Conservation (phyloP, 30 jellyfish, hydroid and myxozoan species). For the Turritopsis dohrnii region DNA sequence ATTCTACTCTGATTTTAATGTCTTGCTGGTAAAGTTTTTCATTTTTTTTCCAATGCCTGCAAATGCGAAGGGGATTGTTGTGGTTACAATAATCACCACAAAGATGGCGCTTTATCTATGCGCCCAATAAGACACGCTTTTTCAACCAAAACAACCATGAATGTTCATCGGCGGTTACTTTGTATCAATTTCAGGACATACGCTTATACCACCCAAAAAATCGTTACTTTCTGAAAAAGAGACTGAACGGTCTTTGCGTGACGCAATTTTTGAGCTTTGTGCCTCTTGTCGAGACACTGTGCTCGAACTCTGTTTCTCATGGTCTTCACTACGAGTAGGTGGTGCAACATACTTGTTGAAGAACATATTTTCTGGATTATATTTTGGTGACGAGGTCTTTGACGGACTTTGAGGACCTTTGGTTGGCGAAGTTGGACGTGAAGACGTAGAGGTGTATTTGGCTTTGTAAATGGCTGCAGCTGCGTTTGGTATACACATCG, state of each 20-base stretch:
- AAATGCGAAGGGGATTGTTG: too few species aligned
- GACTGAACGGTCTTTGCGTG: not conserved
- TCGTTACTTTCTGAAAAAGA: not conserved
- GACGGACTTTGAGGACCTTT: not conserved
- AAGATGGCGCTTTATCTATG: too few species aligned
- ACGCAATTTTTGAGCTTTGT: not conserved
- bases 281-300: not conserved
- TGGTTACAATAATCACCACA: too few species aligned
- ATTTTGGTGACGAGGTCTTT: not conserved
- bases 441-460: not conserved
- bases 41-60: too few species aligned
- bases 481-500: not conserved
- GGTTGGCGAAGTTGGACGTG: not conserved
- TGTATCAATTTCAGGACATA: not conserved
- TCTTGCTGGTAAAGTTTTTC: too few species aligned
- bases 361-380: not conserved
- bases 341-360: not conserved
- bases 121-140: too few species aligned
- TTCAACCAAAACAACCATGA: not conserved
- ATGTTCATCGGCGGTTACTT: not conserved
- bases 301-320: too few species aligned
- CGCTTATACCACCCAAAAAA: not conserved
- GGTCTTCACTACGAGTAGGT: not conserved
- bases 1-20: too few species aligned
- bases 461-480: not conserved